Percentiles rank a stretch among this genome's conserved stretches.
phyloP scores from a whole-genome alignment of 2,797 vertebrate species.

The Coranthus polyacanthus region DNA sequence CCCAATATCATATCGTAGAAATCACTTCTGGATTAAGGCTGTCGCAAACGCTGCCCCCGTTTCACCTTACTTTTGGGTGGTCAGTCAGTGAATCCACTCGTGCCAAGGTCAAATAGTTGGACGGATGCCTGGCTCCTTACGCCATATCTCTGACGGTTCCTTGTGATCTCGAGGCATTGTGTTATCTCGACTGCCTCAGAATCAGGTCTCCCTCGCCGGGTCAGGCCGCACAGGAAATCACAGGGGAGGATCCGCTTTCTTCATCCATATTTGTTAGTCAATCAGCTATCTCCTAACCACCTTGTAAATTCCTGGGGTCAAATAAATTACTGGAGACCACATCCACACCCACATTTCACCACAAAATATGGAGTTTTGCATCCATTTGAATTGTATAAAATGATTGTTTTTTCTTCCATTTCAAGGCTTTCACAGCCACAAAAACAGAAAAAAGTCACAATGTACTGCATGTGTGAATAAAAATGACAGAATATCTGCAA shows the following conservation, averaged over 20 bases:
- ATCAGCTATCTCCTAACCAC: slow-evolving; percentile 66
- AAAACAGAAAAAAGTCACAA: slow-evolving; percentile 13
- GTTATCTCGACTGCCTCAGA: slow-evolving; percentile 68
- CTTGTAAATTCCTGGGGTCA: slow-evolving; percentile 44
- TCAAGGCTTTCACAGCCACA: slow-evolving; percentile 13
- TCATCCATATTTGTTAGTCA: slow-evolving; percentile 62
- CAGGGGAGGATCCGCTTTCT: slow-evolving; percentile 67
- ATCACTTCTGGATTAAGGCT: slow-evolving; percentile 52
- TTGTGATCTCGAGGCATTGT: slow-evolving; percentile 68
- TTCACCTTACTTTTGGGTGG: slow-evolving; percentile 71
- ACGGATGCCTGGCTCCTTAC: slow-evolving; percentile 66
- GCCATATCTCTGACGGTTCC: slow-evolving; percentile 70
- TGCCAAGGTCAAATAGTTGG: slow-evolving; percentile 80
- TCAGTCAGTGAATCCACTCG: slow-evolving; percentile 50
- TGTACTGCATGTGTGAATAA: too few species aligned
- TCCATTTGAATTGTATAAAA: slow-evolving; percentile 27
- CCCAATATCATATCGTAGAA: slow-evolving; percentile 66
- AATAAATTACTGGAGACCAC: slow-evolving; percentile 24
- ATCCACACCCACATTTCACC: slow-evolving; percentile 28
- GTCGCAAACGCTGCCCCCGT: slow-evolving; percentile 63
- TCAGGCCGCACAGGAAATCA: slow-evolving; percentile 44
- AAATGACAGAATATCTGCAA: too few species aligned
- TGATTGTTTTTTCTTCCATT: slow-evolving; percentile 12
- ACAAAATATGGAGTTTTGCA: slow-evolving; percentile 23
- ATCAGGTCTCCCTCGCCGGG: slow-evolving; percentile 59